Evolutionary conservation across 2,113 vertebrate genomes (phyloP), one percentile per base, ranked within the genome.

Genomic region (Corythornis cristatus): DNA sequence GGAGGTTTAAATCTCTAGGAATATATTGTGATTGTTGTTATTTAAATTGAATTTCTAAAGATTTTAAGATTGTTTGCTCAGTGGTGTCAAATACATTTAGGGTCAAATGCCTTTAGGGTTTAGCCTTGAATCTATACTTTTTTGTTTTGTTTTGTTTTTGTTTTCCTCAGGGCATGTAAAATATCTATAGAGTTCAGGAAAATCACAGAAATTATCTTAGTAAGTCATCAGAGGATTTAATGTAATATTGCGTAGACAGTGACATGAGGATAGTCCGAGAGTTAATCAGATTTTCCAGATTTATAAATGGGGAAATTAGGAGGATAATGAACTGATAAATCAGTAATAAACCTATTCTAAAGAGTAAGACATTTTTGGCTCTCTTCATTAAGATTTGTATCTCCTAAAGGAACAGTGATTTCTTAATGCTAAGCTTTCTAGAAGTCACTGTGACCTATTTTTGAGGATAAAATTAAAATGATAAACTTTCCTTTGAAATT

Each of bases 291-390:
- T 94, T 74, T 96, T 90, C 94, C 78, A 90, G 45, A 94, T 97
- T 97, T 97, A 97, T 97, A 97, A 97, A 97, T 97, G 94, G 93
- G 78, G 70, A 95, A 97, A 97, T 98, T 97, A 98, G 89, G 85
- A 97, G 96, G 96, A 97, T 97, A 97, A 97, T 98, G 97, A 98
- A 97, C 97, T 98, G 97, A 98, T 96, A 97, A 98, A 97, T 97
- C 95, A 97, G 95, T 97, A 96, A 97, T 96, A 97, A 96, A 97
- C 95, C 86, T 96, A 89, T 97, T 96, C 94, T 88, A 96, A 97
- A 96, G 93, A 96, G 81, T 94, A 83, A 97, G 95, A 96, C 89
- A 93, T 97, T 98, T 97, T 96, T 96, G 95, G 95, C 93, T 97
- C 88, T 96, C 92, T 97, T 97, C 96, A 96, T 97, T 97, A 97